Evolutionary conservation across 64 coral and sea anemone genomes (phyloP).

Genomic region (Anthopleura sola): DNA sequence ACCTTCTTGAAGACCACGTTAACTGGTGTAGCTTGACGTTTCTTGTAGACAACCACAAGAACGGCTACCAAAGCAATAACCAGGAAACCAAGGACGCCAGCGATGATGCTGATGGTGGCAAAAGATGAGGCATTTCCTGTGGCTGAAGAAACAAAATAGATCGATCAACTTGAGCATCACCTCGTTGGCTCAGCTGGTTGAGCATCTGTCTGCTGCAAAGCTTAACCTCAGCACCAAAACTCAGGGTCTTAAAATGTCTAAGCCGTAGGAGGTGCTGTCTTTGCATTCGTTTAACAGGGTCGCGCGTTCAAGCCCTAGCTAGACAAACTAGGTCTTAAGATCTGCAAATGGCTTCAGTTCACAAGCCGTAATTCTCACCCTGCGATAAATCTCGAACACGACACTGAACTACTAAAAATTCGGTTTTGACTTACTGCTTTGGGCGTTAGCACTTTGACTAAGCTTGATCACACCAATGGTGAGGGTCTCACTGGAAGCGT

Average conservation of each 20-base stretch:
- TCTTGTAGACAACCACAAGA: constrained; percentile 51
- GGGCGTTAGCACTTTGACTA: constrained; percentile 14
- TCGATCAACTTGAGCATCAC: not conserved
- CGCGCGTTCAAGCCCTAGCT: too few species aligned
- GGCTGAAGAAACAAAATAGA: not conserved
- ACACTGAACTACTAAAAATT: too few species aligned
- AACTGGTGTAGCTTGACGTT: constrained; percentile 12
- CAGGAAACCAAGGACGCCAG: constrained; percentile 58
- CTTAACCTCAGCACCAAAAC: too few species aligned
- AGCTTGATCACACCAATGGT: constrained; percentile 51
- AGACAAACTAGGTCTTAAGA: too few species aligned
- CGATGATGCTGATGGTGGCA: constrained; percentile 53
- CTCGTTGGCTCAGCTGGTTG: not conserved
- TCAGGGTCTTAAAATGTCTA: too few species aligned
- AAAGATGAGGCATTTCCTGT: constrained; percentile 28
- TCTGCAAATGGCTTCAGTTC: too few species aligned
- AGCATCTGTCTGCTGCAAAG: too few species aligned
- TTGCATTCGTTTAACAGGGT: too few species aligned
- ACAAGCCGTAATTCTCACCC: too few species aligned
- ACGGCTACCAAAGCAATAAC: constrained; percentile 55
- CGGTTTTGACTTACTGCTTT: not conserved
- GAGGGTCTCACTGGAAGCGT: constrained; percentile 4
- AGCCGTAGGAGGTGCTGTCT: too few species aligned
- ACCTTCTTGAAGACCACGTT: constrained; percentile 32
- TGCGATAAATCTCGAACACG: too few species aligned